Conservation (phyloP, 2,888 invertebrate species). For the Pharmacophagus antenor region DNA sequence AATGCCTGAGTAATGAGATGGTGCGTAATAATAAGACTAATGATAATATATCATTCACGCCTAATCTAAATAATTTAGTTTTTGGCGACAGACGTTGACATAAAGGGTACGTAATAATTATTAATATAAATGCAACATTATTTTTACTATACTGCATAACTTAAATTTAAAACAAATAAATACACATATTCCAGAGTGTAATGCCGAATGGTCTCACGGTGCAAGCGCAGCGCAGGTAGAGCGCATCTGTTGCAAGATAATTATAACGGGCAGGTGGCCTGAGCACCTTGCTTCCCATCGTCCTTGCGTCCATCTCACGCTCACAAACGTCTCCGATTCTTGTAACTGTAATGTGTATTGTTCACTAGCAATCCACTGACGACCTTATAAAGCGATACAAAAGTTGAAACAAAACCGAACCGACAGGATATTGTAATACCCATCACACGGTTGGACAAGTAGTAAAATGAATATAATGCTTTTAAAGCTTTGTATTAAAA, state of each 20-base stretch:
- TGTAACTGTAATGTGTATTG: slow-evolving; percentile 10
- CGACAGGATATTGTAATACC: slow-evolving; percentile 21
- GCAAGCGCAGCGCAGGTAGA: slow-evolving; percentile 55
- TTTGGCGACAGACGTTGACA: not conserved
- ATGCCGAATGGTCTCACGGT: slow-evolving; percentile 36
- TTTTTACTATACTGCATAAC: not conserved
- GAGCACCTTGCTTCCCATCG: slow-evolving; percentile 70
- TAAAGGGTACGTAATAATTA: not conserved
- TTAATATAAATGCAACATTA: not conserved
- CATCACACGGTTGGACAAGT: slow-evolving; percentile 6
- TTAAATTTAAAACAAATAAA: not conserved
- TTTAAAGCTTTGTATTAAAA: not conserved
- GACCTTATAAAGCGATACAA: slow-evolving; percentile 12
- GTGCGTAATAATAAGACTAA: no score
- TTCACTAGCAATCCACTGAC: slow-evolving; percentile 10
- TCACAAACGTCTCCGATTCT: not conserved
- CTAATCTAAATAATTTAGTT: no score
- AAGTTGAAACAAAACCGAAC: slow-evolving; percentile 26
- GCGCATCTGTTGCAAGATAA: slow-evolving; percentile 76
- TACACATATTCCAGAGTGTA: slow-evolving; percentile 33
- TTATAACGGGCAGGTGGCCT: slow-evolving; percentile 69
- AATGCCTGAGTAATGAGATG: no score
- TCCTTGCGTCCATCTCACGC: slow-evolving; percentile 45
- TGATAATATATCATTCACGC: not conserved
- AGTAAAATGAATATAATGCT: not conserved